Evolutionary conservation across 2,888 invertebrate genomes (phyloP), one percentile per base, ranked within the genome.

Genomic region (Mythimna vitellina): DNA sequence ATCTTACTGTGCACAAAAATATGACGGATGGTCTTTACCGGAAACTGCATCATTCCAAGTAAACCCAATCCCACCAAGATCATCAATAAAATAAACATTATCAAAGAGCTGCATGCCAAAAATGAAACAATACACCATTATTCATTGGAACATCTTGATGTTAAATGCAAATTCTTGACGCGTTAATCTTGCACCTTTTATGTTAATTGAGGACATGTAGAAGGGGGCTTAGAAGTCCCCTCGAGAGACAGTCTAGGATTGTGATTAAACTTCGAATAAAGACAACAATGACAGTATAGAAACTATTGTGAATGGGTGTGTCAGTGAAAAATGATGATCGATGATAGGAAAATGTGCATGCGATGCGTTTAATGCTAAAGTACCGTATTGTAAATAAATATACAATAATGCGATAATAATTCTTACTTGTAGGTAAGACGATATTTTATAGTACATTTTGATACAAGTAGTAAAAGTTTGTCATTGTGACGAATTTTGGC

Each of bases 101-200:
- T 54, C 62, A 70, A 46, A 75, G 63, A 80, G n/a, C 51, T 58
- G 54, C 49, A 76, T 38, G 67, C 49, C 73, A 73, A 60, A 77
- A 54, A 54, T 54, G 14, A 80, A 80, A 83, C 61, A 73, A 78
- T 66, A 60, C 60, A 42, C 63, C 32, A 81, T 83, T 73, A 69
- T n/a, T 83, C 82, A 83, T 73, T 71, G 54, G 67, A 79, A 81
- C 73, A 72, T 81, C 78, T 82, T 82, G 69, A 83, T 79, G 69
- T 61, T 65, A 49, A 81, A 81, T 83, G 78, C 72, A 78, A 82
- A 82, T 83, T 76, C 53, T 65, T 75, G 71, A 82, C 70, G 62
- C 76, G 69, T 81, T 82, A 83, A 83, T 82, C 76, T 72, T 70
- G 70, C 76, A 82, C 84, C 81, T 82, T 82, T 81, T 83, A 82